Conservation (phyloP, 2,888 invertebrate species). For the Ametastegia equiseti region DNA sequence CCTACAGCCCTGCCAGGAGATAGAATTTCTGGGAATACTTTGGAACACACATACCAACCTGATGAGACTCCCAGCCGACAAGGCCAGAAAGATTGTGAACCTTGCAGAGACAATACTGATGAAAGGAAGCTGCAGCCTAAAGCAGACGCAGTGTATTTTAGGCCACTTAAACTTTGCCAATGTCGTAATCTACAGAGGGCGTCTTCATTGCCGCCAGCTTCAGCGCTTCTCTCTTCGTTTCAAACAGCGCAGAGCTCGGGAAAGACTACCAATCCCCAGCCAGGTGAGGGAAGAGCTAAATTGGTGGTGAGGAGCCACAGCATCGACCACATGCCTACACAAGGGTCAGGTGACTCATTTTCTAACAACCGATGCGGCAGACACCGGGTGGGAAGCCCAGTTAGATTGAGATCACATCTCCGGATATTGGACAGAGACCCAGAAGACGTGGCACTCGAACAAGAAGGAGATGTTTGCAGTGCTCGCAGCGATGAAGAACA, state of each 20-base stretch:
- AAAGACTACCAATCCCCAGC: constrained; percentile 43
- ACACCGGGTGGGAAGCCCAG: too few relatives aligned
- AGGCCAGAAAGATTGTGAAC: background rate
- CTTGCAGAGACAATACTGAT: background rate
- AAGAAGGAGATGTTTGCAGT: too few relatives aligned
- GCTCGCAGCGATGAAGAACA: too few relatives aligned
- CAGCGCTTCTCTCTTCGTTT: constrained; percentile 51
- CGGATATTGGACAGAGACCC: too few relatives aligned
- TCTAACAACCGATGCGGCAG: too few relatives aligned
- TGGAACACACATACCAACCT: constrained; percentile 52
- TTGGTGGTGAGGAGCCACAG: constrained; percentile 52
- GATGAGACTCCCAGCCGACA: constrained; percentile 19
- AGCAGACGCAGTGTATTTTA: constrained; percentile 53
- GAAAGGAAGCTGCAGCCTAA: constrained; percentile 32
- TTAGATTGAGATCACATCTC: too few relatives aligned
- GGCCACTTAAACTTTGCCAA: constrained; percentile 56
- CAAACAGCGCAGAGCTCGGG: constrained; percentile 48
- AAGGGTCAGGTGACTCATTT: too few relatives aligned
- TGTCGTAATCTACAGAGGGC: constrained; percentile 53
- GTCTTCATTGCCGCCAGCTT: constrained; percentile 56
- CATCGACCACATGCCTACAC: constrained; percentile 48
- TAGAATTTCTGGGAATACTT: constrained; percentile 51
- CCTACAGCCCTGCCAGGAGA: constrained; percentile 50
- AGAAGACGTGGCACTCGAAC: too few relatives aligned
- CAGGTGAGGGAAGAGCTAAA: constrained; percentile 48